These are phyloP conservation scores for Tapirus terrestris DNA, from an alignment of 2,113 vertebrate genomes.

Conservation along the genomic window DNA sequence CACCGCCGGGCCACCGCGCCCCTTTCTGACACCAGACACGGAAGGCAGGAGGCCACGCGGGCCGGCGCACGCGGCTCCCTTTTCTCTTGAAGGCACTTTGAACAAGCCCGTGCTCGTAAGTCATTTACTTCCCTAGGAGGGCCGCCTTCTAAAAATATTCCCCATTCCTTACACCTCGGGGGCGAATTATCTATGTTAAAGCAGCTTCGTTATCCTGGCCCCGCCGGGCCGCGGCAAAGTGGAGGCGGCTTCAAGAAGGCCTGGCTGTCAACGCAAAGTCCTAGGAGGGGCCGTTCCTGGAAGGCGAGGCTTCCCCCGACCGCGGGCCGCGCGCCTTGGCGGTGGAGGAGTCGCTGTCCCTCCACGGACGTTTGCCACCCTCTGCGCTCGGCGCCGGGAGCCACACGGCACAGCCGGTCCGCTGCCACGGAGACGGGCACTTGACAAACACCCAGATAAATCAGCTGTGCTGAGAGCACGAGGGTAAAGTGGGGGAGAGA, in stretches of 20 bases:
- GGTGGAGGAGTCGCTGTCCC: neutral
- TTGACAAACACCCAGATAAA: neutral
- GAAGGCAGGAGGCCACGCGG: constrained; percentile 65
- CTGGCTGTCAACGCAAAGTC: constrained; percentile 30
- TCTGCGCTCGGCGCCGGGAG: neutral
- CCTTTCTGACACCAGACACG: constrained; percentile 68
- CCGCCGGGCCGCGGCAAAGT: constrained; percentile 66
- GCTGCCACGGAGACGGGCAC: rapidly evolving
- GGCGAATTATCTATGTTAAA: constrained; percentile 88
- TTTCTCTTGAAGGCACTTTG: constrained; percentile 88
- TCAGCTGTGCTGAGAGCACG: rapidly evolving
- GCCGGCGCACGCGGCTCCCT: constrained; percentile 83
- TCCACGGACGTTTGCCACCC: neutral
- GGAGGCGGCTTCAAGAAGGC: constrained; percentile 80
- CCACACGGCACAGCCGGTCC: rapidly evolving
- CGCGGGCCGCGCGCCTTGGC: too few species aligned
- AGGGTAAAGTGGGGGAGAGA: rapidly evolving
- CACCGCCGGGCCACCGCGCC: constrained; percentile 82
- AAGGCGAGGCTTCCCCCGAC: neutral
- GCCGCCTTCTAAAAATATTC: constrained; percentile 86
- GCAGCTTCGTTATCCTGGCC: constrained; percentile 85
- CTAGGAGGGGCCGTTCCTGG: neutral
- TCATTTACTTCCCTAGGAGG: constrained; percentile 87
- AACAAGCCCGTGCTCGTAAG: constrained; percentile 87
- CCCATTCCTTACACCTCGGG: constrained; percentile 83